These are phyloP conservation scores for Hassar affinis DNA, from an alignment of 2,113 vertebrate genomes.

Conservation along the genomic window DNA sequence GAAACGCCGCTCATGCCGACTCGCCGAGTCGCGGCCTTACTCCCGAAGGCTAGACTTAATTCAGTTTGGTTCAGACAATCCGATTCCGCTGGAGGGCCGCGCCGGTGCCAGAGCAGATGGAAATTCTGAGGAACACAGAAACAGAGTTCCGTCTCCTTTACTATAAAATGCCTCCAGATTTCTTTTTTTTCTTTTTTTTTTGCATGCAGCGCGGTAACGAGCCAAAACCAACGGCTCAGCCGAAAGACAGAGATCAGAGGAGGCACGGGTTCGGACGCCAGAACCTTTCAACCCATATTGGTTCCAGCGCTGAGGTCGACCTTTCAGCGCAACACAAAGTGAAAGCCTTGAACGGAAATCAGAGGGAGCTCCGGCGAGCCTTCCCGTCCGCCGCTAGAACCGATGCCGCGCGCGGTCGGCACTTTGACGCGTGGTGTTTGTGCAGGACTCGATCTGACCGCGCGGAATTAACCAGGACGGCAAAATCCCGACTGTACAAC, in stretches of 20 bases:
- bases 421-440: no score
- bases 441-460: no score
- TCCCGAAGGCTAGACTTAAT: not conserved
- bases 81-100: not conserved
- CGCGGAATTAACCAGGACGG: no score
- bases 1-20: not conserved
- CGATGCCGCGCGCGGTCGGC: no score
- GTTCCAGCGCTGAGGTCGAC: not conserved
- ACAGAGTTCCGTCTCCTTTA: not conserved
- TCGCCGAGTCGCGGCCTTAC: not conserved
- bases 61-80: not conserved
- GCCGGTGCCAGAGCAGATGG: not conserved
- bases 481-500: no score
- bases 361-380: no score
- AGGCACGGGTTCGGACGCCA: not conserved
- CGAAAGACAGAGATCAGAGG: not conserved
- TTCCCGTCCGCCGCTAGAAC: no score
- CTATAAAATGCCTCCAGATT: not conserved
- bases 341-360: no score
- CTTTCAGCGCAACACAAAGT: not conserved
- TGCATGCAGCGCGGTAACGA: not conserved
- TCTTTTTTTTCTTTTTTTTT: not conserved
- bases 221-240: not conserved
- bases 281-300: not conserved
- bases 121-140: constrained; percentile 8